Conservation (phyloP, 2,888 invertebrate genomes). For the Chouioia cunea region DNA sequence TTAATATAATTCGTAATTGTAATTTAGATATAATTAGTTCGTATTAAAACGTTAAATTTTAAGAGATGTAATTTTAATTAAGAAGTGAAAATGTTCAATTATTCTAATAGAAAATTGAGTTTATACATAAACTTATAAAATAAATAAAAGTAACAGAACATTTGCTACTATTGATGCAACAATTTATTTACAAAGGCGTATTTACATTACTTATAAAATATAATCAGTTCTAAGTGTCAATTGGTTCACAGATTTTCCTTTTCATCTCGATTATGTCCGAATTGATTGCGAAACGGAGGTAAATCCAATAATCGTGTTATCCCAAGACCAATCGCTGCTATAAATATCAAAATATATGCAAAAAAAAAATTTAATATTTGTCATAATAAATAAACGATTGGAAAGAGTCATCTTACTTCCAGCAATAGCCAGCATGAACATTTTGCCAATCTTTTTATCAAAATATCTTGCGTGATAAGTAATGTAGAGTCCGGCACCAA, state of each 20-base stretch:
- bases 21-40: no score
- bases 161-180: slow-evolving; percentile 1
- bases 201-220: slow-evolving; percentile 1
- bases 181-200: background rate
- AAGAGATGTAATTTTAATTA: no score
- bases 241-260: no score
- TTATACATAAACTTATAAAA: background rate
- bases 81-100: no score
- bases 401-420: slow-evolving; percentile 65
- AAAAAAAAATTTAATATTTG: slow-evolving; percentile 41
- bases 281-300: slow-evolving; percentile 60
- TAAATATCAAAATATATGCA: slow-evolving; percentile 62
- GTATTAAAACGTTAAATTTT: no score
- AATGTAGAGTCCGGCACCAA: slow-evolving; percentile 76
- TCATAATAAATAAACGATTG: slow-evolving; percentile 15
- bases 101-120: no score
- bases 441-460: slow-evolving; percentile 69
- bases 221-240: background rate
- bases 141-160: slow-evolving; percentile 5
- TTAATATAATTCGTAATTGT: no score
- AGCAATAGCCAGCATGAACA: slow-evolving; percentile 69
- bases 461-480: slow-evolving; percentile 72
- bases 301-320: slow-evolving; percentile 73
- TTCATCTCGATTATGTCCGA: slow-evolving; percentile 16
- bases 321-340: slow-evolving; percentile 74